Base-by-base conservation (phyloP, 2,888 invertebrate species). In the Euzophera pinguis region DNA sequence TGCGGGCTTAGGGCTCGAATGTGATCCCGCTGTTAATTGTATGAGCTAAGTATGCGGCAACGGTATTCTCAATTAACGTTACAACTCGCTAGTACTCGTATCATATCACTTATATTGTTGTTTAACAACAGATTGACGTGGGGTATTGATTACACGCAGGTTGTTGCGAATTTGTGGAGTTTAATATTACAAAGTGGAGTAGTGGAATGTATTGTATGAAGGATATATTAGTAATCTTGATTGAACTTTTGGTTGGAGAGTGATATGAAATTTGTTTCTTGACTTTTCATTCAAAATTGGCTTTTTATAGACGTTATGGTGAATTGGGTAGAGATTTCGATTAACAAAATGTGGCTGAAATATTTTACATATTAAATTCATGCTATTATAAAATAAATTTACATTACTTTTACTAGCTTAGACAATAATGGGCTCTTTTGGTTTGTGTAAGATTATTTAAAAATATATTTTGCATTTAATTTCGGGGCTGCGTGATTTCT, bases 1-100 rank as follows among this genome's bases (percentile, higher is more conserved):
- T 84, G 81, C 81, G 83, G 85, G 87, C 79, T 82, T 81, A 78
- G 69, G 61, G 69, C 66, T 8, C 74, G 70, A 81, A 84, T 80
- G 79, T 82, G 81, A 77, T 75, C 79, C 81, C 73, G 2, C 22
- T 77, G 86, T 83, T 87, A 85, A 86, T 88, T 87, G 83, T 86
- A 84, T 79, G 78, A 82, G 79, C 80, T 82, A 78, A 85, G 79
- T 78, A 76, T 78, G 81, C 71, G 82, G 81, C 68, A 64, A 69
- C 67, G 67, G 75, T 73, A 79, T 82, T 80, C 78, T 74, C 79
- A 82, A 81, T 83, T 79, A 83, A 79, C 83, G 78, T 79, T 76
- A 83, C 79, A 79, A 81, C 73, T 82, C 73, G 71, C 71, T 75
- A 74, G 75, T 81, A 79, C 71, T 75, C 74, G 75, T 81, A 79